Evolutionary conservation across 2,797 vertebrate species (phyloP).

Genomic region (Danio choprae): DNA sequence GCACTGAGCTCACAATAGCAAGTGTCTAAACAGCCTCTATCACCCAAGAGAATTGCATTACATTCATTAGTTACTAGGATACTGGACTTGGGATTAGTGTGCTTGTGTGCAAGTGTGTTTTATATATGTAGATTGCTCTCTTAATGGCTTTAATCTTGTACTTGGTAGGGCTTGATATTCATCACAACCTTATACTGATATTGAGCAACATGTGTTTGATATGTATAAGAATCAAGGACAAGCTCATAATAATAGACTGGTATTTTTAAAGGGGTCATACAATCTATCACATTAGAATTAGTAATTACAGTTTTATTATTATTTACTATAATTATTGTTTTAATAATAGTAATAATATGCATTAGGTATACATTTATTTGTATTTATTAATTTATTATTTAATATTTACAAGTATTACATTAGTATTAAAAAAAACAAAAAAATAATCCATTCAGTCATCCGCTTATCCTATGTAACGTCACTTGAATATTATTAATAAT

Average conservation of each 20-base stretch:
- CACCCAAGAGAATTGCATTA: slow-evolving; percentile 4
- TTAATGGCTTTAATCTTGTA: background rate
- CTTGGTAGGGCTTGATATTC: background rate
- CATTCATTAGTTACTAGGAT: slow-evolving; percentile 49
- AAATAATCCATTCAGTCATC: too few relatives aligned
- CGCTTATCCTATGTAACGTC: too few relatives aligned
- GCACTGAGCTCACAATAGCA: slow-evolving; percentile 16
- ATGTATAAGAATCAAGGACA: background rate
- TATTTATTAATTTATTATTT: too few relatives aligned
- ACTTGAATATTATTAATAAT: too few relatives aligned
- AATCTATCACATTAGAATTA: too few relatives aligned
- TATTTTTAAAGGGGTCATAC: background rate
- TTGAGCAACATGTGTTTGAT: background rate
- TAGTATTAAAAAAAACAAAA: too few relatives aligned
- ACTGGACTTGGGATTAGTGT: slow-evolving; percentile 13
- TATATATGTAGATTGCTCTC: background rate
- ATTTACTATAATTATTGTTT: too few relatives aligned
- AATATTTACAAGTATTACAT: too few relatives aligned
- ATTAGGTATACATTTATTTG: too few relatives aligned
- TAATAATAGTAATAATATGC: too few relatives aligned
- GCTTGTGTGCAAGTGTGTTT: background rate
- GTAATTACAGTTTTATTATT: too few relatives aligned
- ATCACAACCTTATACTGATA: background rate
- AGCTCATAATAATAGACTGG: background rate
- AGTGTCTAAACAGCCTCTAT: slow-evolving; percentile 38